Conservation (phyloP, 2,888 invertebrate species). For the Rotaria socialis region DNA sequence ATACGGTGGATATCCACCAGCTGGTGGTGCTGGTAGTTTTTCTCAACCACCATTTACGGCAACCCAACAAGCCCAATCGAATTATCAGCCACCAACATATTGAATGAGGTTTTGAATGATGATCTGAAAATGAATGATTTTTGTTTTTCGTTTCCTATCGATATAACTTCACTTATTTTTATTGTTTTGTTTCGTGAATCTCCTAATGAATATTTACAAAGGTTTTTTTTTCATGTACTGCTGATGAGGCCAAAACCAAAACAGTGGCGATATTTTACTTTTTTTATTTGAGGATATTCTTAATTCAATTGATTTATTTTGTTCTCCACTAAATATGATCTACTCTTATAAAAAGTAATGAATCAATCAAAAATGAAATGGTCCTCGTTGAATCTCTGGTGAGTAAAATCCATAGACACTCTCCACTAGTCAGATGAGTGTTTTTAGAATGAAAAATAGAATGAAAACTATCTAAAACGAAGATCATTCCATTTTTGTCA, state of each 20-base stretch:
- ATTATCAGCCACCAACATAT: conserved; percentile 31
- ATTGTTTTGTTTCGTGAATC: conserved; percentile 10
- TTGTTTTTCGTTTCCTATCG: neutral
- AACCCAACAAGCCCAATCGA: conserved; percentile 16
- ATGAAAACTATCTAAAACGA: neutral
- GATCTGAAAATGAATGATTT: neutral
- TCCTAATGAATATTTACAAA: neutral
- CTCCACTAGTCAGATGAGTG: neutral
- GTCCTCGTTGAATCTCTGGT: neutral
- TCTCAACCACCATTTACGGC: conserved; percentile 24
- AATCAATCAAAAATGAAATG: neutral
- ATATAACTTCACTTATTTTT: neutral
- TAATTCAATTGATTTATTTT: too few relatives aligned
- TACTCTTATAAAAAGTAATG: neutral
- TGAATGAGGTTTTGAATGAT: neutral
- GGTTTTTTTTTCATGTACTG: neutral
- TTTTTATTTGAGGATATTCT: neutral
- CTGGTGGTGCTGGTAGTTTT: neutral
- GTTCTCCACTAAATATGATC: too few relatives aligned
- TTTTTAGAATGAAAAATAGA: neutral
- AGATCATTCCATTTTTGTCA: neutral
- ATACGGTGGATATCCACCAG: neutral
- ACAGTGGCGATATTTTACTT: neutral
- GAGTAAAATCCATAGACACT: neutral
- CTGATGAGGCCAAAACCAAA: neutral